Evolutionary conservation across 2,113 vertebrate genomes (phyloP).

Genomic region (Chrysemys picta): DNA sequence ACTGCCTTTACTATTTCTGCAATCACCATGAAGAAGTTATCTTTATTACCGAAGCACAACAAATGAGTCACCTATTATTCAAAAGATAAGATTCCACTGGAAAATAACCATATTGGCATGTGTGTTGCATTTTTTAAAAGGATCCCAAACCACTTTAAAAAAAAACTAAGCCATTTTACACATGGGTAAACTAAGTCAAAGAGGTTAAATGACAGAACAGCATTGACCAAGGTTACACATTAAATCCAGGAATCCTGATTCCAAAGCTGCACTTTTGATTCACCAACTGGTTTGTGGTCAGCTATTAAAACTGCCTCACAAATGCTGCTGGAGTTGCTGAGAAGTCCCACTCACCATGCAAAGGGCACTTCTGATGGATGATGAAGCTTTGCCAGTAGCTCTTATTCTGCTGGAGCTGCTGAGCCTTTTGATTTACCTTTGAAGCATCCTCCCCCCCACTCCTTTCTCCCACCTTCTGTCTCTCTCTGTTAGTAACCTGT

Average conservation of each 20-base stretch:
- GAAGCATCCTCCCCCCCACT: neutral
- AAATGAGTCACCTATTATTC: neutral
- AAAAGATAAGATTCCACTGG: neutral
- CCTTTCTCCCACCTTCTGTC: neutral
- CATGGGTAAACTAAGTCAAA: neutral
- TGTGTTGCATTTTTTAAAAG: neutral
- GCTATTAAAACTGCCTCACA: neutral
- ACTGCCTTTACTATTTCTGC: neutral
- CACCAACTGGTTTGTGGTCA: neutral
- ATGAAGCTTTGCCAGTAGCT: neutral
- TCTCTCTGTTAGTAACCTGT: neutral
- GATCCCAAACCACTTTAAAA: neutral
- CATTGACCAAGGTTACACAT: neutral
- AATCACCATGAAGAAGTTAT: neutral
- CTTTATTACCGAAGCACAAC: neutral
- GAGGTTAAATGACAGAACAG: neutral
- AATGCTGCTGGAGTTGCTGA: neutral
- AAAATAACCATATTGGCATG: neutral
- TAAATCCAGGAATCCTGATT: neutral
- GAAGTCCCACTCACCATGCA: too few species aligned
- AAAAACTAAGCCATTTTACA: neutral
- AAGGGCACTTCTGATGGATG: neutral
- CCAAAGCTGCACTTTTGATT: neutral
- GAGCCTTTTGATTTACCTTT: neutral
- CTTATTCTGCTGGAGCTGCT: neutral